phyloP scores from a whole-genome alignment of 2,797 vertebrate genomes.

The Megalops cyprinoides region DNA sequence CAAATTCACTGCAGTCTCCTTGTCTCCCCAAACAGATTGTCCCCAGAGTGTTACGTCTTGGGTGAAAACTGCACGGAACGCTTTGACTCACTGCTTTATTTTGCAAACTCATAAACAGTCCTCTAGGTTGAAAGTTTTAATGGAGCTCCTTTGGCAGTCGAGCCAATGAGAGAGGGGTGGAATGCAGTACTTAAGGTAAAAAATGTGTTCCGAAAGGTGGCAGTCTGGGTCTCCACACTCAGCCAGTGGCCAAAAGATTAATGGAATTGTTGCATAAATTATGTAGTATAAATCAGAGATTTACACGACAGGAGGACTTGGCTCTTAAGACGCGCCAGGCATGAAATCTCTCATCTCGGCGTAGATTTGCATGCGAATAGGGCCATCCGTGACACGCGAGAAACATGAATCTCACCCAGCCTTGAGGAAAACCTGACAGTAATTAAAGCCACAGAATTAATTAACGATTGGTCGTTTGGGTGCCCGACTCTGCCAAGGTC shows the following conservation, averaged over 20 bases:
- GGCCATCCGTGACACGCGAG: neutral
- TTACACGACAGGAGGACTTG: neutral
- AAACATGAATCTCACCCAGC: neutral
- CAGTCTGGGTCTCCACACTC: neutral
- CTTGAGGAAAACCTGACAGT: neutral
- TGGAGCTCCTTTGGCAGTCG: neutral
- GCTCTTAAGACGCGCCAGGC: neutral
- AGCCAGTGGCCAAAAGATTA: neutral
- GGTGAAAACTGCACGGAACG: too few species aligned
- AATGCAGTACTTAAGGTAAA: neutral
- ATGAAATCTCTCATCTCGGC: neutral
- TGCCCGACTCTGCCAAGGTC: slow-evolving; percentile 45
- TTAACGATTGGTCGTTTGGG: slow-evolving; percentile 60
- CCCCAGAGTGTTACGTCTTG: too few species aligned
- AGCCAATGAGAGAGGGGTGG: neutral
- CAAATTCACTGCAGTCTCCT: too few species aligned
- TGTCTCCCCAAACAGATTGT: too few species aligned
- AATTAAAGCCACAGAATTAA: slow-evolving; percentile 51
- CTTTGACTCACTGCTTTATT: too few species aligned
- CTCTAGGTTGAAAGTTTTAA: too few species aligned
- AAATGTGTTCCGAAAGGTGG: neutral
- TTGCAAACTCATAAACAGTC: too few species aligned
- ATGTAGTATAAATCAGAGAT: neutral
- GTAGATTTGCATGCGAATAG: neutral
- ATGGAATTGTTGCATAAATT: slow-evolving; percentile 3